Evolutionary conservation across 1,140 invertebrate species (phyloP).

Genomic region (Brachionus angularis): DNA sequence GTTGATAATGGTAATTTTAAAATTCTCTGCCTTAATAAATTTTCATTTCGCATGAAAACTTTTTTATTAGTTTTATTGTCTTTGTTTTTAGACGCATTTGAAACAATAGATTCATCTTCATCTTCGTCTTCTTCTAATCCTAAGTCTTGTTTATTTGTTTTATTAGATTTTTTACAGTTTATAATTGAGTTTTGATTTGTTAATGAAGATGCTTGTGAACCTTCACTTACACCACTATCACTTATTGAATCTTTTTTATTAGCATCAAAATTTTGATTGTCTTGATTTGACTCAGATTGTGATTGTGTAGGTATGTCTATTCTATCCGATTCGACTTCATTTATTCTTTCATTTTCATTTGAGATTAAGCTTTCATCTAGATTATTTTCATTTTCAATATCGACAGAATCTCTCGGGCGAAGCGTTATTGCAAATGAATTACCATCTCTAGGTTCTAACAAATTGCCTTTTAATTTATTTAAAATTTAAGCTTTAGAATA

Average conservation of each 20-base stretch:
- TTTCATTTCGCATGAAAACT: no score
- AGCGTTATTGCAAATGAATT: no score
- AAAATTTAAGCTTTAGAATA: no score
- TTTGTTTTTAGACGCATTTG: no score
- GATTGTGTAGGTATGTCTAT: no score
- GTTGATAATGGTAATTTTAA: not conserved
- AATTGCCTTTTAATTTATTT: no score
- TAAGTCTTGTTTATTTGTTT: not conserved
- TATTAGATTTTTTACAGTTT: not conserved
- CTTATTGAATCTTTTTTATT: not conserved
- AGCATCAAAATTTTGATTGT: not conserved
- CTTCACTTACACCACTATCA: conserved; percentile 27
- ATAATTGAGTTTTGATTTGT: not conserved
- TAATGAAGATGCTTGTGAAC: not conserved
- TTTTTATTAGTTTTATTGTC: no score
- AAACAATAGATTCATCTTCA: no score
- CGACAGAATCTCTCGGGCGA: no score
- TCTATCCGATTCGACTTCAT: no score
- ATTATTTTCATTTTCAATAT: not conserved
- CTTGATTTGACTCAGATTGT: no score
- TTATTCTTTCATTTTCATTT: not conserved
- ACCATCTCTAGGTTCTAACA: no score
- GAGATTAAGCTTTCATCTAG: not conserved
- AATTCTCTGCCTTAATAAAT: not conserved
- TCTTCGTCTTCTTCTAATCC: not conserved